Base-by-base conservation (phyloP, 2,113 vertebrate genomes). In the Manacus vitellinus region DNA sequence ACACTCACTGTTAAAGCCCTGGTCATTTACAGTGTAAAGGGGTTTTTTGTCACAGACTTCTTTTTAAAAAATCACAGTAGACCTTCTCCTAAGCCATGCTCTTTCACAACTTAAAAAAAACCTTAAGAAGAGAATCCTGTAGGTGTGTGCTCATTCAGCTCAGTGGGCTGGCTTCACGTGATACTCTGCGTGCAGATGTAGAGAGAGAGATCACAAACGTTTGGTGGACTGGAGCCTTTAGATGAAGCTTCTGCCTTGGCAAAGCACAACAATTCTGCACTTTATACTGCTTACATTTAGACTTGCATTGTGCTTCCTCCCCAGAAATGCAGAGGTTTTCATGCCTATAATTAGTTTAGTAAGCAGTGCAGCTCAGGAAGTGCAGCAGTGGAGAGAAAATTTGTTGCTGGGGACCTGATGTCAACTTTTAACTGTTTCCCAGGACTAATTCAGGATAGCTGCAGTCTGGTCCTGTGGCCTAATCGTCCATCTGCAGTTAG, bases 161-260 rank as follows among this genome's bases (percentile, higher is more conserved):
- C 31, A 49, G 8, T 24, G 12, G 9, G 75, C 12, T 63, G n/a
- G 6, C 59, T 76, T 13, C 20, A 9, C 27, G 30, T 24, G 28
- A 4, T 39, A 17, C 7, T 79, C 12, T 61, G 47, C 19, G 4
- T 30, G 15, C 14, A n/a, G 33, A 30, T 15, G 27, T 11, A 47
- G 3, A 43, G 21, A 31, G 20, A 62, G n/a, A 27, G 1, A 46
- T 14, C 0, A 0, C 28, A 44, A n/a, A 5, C 8, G 7, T 77
- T 27, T 12, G 33, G 17, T 1, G 2, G 25, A 33, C 10, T n/a
- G 22, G 12, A 75, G 52, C 30, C 25, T 58, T 31, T 14, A 54
- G 22, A 33, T 41, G 16, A 84, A 65, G 10, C 7, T 55, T 66
- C 54, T 72, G 12, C 55, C 27, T 54, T 1, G 2, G 27, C 8